phyloP scores from a whole-genome alignment of 2,113 vertebrate genomes.

The Trogon surrucura region DNA sequence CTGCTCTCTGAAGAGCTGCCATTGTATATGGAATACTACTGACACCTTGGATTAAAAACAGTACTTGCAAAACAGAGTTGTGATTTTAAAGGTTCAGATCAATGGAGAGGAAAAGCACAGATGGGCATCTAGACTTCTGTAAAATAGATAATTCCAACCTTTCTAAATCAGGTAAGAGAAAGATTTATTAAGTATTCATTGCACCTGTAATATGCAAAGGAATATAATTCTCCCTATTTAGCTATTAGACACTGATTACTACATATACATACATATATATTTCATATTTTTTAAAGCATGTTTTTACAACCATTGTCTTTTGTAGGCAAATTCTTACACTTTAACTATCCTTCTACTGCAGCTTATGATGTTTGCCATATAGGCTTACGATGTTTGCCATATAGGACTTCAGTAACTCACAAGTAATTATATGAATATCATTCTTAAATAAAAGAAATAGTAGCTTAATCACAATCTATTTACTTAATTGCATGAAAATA shows the following conservation, averaged over 20 bases:
- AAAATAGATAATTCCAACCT: background rate
- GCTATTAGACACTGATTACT: background rate
- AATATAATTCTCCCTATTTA: background rate
- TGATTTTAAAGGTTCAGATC: background rate
- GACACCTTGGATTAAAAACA: background rate
- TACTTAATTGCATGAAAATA: background rate
- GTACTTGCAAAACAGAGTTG: background rate
- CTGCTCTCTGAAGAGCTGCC: background rate
- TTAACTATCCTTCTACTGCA: background rate
- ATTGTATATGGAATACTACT: background rate
- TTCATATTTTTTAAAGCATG: background rate
- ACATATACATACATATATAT: background rate
- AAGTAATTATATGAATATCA: background rate
- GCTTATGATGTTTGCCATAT: background rate
- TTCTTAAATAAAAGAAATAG: background rate
- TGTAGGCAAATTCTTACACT: background rate
- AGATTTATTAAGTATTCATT: background rate
- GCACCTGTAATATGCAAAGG: background rate
- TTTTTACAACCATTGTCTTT: background rate
- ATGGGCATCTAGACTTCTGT: background rate
- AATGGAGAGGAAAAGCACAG: constrained; percentile 34
- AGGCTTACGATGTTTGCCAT: background rate
- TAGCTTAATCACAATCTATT: background rate
- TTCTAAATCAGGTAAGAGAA: constrained; percentile 62
- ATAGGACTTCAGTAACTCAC: background rate